Conservation (phyloP, 2,797 vertebrate genomes). For the Hydrolagus colliei region DNA sequence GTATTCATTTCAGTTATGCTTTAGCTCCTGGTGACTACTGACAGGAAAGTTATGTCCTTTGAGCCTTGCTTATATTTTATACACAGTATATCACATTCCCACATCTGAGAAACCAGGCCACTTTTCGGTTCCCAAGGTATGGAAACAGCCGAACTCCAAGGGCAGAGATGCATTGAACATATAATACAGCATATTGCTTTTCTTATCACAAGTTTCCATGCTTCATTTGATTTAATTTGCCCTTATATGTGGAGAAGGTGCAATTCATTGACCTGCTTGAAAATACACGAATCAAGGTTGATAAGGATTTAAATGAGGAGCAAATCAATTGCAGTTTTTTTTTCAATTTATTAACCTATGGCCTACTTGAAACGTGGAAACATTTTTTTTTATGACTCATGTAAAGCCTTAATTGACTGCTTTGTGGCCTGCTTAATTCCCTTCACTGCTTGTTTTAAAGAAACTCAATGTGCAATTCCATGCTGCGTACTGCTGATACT, state of each 20-base stretch:
- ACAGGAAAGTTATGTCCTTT: constrained; percentile 14
- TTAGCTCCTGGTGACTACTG: neutral
- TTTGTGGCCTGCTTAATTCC: neutral
- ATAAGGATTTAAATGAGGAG: neutral
- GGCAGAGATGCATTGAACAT: neutral
- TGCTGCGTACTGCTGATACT: neutral
- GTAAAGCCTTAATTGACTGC: neutral
- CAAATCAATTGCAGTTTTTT: neutral
- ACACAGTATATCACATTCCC: neutral
- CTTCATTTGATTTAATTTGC: neutral
- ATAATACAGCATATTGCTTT: neutral
- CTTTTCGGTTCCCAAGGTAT: neutral
- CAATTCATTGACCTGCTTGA: neutral
- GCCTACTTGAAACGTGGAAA: too few relatives aligned
- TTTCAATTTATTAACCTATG: too few relatives aligned
- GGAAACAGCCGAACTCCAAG: neutral
- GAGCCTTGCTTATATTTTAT: neutral
- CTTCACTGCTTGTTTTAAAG: neutral
- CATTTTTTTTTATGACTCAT: neutral
- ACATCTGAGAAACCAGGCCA: constrained; percentile 15
- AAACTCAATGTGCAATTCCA: neutral
- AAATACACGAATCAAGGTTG: neutral
- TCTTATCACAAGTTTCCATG: neutral
- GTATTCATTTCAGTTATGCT: constrained; percentile 9
- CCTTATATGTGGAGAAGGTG: neutral